Evolutionary conservation across 2,797 vertebrate species (phyloP).

Genomic region (Parambassis ranga): DNA sequence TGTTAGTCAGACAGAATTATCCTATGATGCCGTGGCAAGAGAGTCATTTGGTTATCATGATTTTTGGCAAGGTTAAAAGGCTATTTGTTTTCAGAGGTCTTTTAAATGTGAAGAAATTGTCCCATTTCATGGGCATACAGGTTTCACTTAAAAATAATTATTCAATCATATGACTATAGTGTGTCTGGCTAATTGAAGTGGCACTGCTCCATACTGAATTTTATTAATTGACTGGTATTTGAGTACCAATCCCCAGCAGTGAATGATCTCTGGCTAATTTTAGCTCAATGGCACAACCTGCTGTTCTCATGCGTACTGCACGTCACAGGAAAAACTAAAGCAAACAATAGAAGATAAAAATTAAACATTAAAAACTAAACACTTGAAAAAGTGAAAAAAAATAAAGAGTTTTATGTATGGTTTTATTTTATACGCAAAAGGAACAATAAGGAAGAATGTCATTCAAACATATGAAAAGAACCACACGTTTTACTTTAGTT

Average conservation of each 20-base stretch:
- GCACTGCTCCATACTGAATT: not conserved
- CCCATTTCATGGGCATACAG: too few species aligned
- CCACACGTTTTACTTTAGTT: not conserved
- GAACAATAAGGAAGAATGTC: too few species aligned
- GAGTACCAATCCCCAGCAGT: not conserved
- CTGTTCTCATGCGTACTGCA: not conserved
- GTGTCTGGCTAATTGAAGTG: not conserved
- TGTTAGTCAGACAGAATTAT: slow-evolving; percentile 33
- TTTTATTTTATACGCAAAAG: too few species aligned
- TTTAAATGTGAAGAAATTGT: not conserved
- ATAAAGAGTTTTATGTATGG: too few species aligned
- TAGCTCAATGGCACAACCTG: slow-evolving; percentile 1
- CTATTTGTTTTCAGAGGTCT: not conserved
- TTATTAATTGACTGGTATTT: not conserved
- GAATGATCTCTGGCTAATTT: not conserved
- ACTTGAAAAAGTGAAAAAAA: not conserved
- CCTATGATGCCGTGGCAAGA: not conserved
- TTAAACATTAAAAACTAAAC: too few species aligned
- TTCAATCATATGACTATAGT: too few species aligned
- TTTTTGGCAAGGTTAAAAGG: not conserved
- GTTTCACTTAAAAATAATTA: not conserved
- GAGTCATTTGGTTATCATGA: not conserved
- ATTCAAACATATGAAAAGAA: not conserved
- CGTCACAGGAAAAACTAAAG: not conserved
- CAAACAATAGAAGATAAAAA: not conserved